Percentiles rank a stretch among this genome's conserved stretches.
These are phyloP conservation scores for Rhabdomys pumilio DNA, from an alignment of 2,797 vertebrate genomes.

Conservation along the genomic window DNA sequence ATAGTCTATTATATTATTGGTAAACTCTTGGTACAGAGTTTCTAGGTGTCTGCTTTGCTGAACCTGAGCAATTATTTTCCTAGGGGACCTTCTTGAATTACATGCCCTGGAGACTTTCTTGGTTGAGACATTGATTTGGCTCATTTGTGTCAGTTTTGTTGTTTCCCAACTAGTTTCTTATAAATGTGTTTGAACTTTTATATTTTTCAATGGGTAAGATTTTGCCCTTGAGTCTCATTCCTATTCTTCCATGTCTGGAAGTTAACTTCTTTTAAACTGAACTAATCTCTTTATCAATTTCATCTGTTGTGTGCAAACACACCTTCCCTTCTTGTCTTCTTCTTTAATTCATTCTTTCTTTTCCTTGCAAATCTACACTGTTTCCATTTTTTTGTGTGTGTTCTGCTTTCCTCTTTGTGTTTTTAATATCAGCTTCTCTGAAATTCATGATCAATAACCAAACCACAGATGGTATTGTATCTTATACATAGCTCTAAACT, in stretches of 20 bases:
- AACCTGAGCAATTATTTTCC: not conserved
- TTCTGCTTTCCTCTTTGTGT: not conserved
- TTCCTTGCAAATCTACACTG: not conserved
- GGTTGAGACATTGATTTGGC: not conserved
- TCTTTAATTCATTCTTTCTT: not conserved
- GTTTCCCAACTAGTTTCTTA: not conserved
- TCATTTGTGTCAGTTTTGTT: not conserved
- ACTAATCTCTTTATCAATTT: not conserved
- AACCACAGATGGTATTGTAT: not conserved
- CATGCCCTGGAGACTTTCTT: not conserved
- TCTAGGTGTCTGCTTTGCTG: not conserved
- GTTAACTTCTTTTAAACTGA: not conserved
- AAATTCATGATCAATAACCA: not conserved
- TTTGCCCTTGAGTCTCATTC: not conserved
- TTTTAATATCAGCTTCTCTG: not conserved
- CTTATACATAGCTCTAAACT: not conserved
- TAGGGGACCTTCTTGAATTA: too few species aligned
- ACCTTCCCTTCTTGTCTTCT: not conserved
- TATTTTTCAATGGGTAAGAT: not conserved
- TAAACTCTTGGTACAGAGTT: not conserved
- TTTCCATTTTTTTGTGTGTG: not conserved
- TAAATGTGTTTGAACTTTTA: not conserved
- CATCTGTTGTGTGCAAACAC: not conserved
- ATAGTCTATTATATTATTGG: not conserved
- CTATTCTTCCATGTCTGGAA: not conserved